phyloP scores from a whole-genome alignment of 2,797 vertebrate genomes.

The Lophura swinhoii region DNA sequence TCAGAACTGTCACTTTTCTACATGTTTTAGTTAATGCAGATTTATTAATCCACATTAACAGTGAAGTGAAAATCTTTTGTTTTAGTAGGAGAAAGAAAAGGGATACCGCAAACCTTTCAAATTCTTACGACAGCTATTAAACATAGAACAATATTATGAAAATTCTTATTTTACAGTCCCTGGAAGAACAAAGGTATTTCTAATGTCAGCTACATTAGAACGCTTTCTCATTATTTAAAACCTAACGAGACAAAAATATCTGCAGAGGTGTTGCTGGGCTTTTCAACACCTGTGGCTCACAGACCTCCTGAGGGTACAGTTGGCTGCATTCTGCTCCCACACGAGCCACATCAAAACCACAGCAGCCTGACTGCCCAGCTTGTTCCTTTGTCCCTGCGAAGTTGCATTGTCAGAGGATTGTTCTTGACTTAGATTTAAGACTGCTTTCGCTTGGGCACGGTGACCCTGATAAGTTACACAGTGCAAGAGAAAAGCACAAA shows the following conservation, averaged over 20 bases:
- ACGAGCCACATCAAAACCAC: fast-evolving
- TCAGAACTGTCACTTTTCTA: slow-evolving; percentile 9
- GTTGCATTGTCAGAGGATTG: background rate
- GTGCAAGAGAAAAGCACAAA: background rate
- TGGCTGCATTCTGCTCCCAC: background rate
- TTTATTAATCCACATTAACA: slow-evolving; percentile 48
- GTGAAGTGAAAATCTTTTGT: background rate
- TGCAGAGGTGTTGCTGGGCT: background rate
- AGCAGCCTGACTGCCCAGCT: fast-evolving
- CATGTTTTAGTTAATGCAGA: slow-evolving; percentile 4
- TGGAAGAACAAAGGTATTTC: background rate
- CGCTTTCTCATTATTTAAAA: slow-evolving; percentile 1
- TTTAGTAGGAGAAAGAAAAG: background rate
- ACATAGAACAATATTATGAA: background rate
- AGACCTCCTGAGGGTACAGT: background rate
- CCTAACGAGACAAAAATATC: background rate
- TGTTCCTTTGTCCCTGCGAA: background rate
- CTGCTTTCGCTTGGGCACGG: background rate
- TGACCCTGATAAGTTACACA: background rate
- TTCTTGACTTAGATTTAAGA: background rate
- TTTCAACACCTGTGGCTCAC: fast-evolving
- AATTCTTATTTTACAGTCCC: background rate
- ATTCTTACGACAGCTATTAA: background rate
- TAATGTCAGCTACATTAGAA: background rate
- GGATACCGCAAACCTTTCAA: background rate